Evolutionary conservation across 2,113 vertebrate species (phyloP), one percentile per base, ranked within the genome.

Genomic region (Rhizomys pruinosus): DNA sequence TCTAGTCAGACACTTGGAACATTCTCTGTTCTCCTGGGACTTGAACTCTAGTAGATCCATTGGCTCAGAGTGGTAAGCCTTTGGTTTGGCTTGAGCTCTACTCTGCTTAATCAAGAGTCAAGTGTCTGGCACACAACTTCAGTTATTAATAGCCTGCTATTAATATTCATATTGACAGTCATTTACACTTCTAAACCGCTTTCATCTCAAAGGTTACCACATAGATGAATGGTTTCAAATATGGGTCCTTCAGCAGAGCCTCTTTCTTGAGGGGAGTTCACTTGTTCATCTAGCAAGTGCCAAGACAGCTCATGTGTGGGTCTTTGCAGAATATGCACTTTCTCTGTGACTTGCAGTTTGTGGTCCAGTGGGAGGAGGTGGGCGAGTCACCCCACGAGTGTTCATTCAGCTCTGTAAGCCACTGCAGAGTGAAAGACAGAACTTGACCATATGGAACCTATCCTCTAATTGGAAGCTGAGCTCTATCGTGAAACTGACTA

Each of bases 81-180:
- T 79, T 55, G 72, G 73, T 77, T 95, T 92, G 92, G 78, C 88
- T 69, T 64, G 42, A 88, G 73, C 55, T 78, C 44, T 32, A 32
- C 72, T 95, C 34, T 1, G 4, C 92, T 94, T 96, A 94, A 95
- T 96, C 94, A 97, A 87, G 95, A 94, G 93, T 89, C 86, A 73
- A 95, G 93, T 74, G 80, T 92, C 96, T 96, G 96, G 96, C 87
- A 89, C 69, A 64, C 68, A 87, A 64, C 81, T 91, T 81, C 52
- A 68, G 85, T 91, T 79, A 88, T 96, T 96, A 97, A 97, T 94
- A 93, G 77, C 0, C 42, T 71, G 61, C 87, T 87, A 66, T 96
- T 95, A 95, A 91, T 95, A 94, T 82, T 95, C 85, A 93, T 78
- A 68, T 91, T 63, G 95, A 90, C 87, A 95, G 91, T 89, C 93